These are phyloP conservation scores for Erethizon dorsatum DNA, from an alignment of 2,797 vertebrate species.

Conservation along the genomic window DNA sequence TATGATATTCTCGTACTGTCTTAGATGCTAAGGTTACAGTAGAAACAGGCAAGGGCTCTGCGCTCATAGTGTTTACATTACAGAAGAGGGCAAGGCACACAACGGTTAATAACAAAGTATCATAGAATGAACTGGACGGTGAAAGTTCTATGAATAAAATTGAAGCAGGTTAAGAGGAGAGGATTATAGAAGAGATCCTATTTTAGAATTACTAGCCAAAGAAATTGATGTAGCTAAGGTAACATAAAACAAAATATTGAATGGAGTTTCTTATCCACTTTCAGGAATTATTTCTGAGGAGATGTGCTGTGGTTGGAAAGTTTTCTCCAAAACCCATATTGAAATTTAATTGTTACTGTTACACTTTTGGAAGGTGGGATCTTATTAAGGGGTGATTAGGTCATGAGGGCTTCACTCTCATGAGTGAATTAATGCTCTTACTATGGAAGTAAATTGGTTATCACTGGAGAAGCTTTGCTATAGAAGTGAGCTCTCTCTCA, in stretches of 20 bases:
- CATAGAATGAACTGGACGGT: not conserved
- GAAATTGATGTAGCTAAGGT: not conserved
- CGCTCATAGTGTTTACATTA: not conserved
- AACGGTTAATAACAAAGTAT: not conserved
- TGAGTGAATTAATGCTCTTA: not conserved
- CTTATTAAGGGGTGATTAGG: not conserved
- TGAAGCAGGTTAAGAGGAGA: not conserved
- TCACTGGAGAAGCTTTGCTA: not conserved
- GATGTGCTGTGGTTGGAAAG: not conserved
- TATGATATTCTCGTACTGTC: not conserved
- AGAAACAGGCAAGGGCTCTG: not conserved
- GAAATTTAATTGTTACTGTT: not conserved
- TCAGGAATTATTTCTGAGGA: not conserved
- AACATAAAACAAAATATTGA: not conserved
- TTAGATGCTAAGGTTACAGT: not conserved
- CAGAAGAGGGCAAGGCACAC: not conserved
- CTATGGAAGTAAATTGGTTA: too few species aligned
- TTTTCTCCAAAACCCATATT: not conserved
- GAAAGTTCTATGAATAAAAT: not conserved
- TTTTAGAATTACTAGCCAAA: not conserved
- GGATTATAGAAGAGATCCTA: not conserved
- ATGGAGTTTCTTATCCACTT: not conserved
- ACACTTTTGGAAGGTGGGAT: not conserved
- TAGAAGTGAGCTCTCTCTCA: too few species aligned
- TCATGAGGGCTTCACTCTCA: not conserved